Conservation (phyloP, 2,888 invertebrate genomes). For the Spialia ferax region DNA sequence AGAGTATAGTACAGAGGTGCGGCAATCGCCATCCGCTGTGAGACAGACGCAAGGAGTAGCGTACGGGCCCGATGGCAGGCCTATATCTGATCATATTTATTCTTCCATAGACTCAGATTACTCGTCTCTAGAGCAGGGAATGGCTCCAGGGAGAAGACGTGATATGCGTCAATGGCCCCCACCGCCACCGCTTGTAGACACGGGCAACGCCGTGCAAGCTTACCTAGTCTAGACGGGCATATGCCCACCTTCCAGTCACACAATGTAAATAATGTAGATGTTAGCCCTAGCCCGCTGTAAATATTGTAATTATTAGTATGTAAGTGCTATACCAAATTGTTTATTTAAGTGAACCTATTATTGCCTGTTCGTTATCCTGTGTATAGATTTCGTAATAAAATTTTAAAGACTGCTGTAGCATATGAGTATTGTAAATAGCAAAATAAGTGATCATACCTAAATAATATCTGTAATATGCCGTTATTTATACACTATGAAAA, state of each 20-base stretch:
- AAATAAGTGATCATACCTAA: conserved; percentile 85
- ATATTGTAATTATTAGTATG: conserved; percentile 80
- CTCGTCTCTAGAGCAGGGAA: conserved; percentile 92
- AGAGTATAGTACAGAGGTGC: conserved; percentile 79
- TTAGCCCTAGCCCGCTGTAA: conserved; percentile 74
- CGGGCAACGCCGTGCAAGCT: conserved; percentile 87
- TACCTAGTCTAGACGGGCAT: conserved; percentile 88
- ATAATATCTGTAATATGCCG: conserved; percentile 83
- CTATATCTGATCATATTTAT: conserved; percentile 95
- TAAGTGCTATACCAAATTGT: conserved; percentile 85
- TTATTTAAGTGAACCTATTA: conserved; percentile 81
- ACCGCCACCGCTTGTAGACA: conserved; percentile 80
- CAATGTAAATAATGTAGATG: conserved; percentile 71
- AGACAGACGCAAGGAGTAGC: conserved; percentile 81
- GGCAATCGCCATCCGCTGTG: conserved; percentile 74
- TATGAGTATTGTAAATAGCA: conserved; percentile 85
- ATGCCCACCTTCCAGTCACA: conserved; percentile 79
- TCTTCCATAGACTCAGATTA: conserved; percentile 96
- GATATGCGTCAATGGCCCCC: conserved; percentile 81
- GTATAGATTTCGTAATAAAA: conserved; percentile 82
- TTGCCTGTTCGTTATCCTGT: conserved; percentile 85
- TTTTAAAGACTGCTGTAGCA: conserved; percentile 87
- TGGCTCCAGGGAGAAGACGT: conserved; percentile 80
- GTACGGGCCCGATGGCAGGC: conserved; percentile 88
- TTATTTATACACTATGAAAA: conserved; percentile 84